Evolutionary conservation across 1,140 invertebrate species (phyloP), one percentile per base, ranked within the genome.

Genomic region (Trichogramma pretiosum): DNA sequence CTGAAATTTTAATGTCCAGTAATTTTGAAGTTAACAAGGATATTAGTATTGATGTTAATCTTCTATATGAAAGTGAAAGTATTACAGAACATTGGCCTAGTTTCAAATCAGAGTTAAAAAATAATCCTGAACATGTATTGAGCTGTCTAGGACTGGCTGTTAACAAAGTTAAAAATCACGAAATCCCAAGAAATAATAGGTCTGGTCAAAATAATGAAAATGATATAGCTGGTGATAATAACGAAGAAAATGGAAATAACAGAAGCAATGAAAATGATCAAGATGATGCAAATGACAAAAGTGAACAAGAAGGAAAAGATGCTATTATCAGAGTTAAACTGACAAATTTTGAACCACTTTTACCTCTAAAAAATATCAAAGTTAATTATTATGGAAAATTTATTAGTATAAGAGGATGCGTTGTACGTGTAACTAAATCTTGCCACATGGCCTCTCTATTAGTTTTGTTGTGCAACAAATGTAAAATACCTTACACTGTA

Each of bases 371-470:
- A 66, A 77, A 83, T 65, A 68, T 93, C 23, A 89, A 88, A 76
- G 78, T 85, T 5, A 83, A 81, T 63, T 81, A 77, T 63, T 87
- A 83, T 77, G 85, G 85, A 13, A 91, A 90, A 74, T 77, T 93
- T 55, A 77, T 94, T 2, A 81, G 83, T 16, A 76, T 93, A 2
- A 81, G 82, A 62, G 93, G 93, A 0, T 91, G 87, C 48, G 86
- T 96, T 0, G 87, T 90, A 41, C 76, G 89, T 61, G 84, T 89
- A 8, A 81, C 87, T 14, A 82, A 82, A 63, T 74, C 84, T 4
- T 85, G 83, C 52, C 78, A 88, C 14, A 69, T 83, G 21, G 83
- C 85, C 57, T 80, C 79, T 13, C 81, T 81, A 61, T 76, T 94
- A 68, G 81, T 83, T n/a, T 94, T 93, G 72, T 70, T 65, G 22